A percentile compares a stretch with the other conserved stretches of the same genome.
phyloP scores from a whole-genome alignment of 2,113 vertebrate species.

The Paralichthys olivaceus region DNA sequence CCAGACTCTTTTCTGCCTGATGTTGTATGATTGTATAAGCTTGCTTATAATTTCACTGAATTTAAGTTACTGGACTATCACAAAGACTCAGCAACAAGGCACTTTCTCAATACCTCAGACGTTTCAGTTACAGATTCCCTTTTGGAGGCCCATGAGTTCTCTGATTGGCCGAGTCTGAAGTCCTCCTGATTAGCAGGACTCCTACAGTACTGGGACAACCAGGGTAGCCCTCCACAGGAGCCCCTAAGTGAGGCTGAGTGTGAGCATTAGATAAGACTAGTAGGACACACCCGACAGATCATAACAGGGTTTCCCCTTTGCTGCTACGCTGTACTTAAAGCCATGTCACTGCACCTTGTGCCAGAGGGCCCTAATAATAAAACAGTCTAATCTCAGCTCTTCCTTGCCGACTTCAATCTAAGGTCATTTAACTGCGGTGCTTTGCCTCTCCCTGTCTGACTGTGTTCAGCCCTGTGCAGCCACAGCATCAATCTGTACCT shows the following conservation, averaged over 20 bases:
- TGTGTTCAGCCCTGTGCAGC: conserved; percentile 44
- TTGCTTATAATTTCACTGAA: conserved; percentile 7
- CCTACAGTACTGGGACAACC: not conserved
- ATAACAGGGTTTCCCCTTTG: conserved; percentile 60
- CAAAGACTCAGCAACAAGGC: conserved; percentile 25
- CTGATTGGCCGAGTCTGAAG: conserved; percentile 45
- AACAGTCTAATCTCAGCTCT: conserved; percentile 55
- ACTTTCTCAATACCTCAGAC: conserved; percentile 52
- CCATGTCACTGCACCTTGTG: conserved; percentile 30
- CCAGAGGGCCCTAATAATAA: conserved; percentile 26
- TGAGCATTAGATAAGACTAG: conserved; percentile 74
- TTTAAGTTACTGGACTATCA: conserved; percentile 22
- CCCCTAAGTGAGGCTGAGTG: conserved; percentile 68
- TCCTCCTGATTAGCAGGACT: conserved; percentile 52
- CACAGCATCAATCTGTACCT: conserved; percentile 42
- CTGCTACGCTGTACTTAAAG: conserved; percentile 43
- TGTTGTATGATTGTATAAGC: conserved; percentile 4
- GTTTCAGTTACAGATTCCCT: conserved; percentile 30
- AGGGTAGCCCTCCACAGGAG: conserved; percentile 64
- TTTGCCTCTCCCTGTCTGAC: conserved; percentile 43
- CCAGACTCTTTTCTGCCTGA: not conserved
- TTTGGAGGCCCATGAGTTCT: conserved; percentile 31
- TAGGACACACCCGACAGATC: conserved; percentile 71
- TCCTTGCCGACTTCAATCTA: conserved; percentile 30
- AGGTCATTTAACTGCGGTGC: conserved; percentile 62